Base-by-base conservation (phyloP, 2,113 vertebrate genomes). In the Lepisosteus osseus region DNA sequence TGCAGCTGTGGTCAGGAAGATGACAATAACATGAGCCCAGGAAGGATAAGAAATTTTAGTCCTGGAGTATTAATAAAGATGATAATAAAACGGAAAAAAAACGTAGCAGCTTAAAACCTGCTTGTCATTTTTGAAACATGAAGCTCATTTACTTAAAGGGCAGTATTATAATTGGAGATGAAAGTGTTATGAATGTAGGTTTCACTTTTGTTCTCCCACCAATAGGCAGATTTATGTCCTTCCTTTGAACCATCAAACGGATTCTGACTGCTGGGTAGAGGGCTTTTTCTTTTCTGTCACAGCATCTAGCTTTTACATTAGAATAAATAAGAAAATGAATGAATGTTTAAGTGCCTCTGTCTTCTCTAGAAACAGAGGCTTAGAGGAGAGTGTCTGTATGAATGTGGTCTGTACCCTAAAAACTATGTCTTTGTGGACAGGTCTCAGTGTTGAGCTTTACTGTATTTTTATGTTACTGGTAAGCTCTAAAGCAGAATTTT, bases 101-200 rank as follows among this genome's bases (percentile, higher is more conserved):
- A 67, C 74, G 76, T 72, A 78, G 76, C 75, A 76, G 72, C 64
- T 77, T 43, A 75, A 81, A 78, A 78, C 70, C 61, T 73, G 73
- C 79, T 78, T 83, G 83, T 83, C 83, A 74, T 65, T 68, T 83
- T 76, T 82, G 79, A 85, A 84, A 78, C 75, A 85, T 85, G 73
- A 76, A 80, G 73, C 79, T 82, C 72, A 82, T 82, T 86, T 84
- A 68, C 56, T 80, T 5, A 85, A 86, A 86, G 81, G 74, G 71
- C 75, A 78, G 78, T 78, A 82, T 79, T 83, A 56, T 73, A 78
- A 78, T 77, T 55, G 69, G 42, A 86, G 72, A 83, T 80, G 76
- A 82, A 87, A 80, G 67, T 79, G 71, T 78, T 80, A 73, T 74
- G 75, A 82, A 80, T 75, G 54, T 61, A 73, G 65, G 63, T 63